Evolutionary conservation across 2,113 vertebrate genomes (phyloP).

Genomic region (Leptocoma aspasia): DNA sequence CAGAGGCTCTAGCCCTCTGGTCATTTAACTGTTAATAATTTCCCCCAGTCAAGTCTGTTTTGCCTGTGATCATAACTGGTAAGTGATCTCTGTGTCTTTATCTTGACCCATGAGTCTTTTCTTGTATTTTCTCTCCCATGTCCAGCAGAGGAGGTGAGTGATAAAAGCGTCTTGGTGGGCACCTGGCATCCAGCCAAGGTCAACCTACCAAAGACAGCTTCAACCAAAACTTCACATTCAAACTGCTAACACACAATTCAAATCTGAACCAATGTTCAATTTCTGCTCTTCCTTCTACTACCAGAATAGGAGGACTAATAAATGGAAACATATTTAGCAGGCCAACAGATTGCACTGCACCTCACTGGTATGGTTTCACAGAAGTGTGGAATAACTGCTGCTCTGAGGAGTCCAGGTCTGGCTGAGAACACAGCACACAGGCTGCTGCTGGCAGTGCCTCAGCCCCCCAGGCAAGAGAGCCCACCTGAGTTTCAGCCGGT

Average conservation of each 20-base stretch:
- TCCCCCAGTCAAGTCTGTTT: not conserved
- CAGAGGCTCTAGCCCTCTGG: not conserved
- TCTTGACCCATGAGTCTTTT: rapidly evolving
- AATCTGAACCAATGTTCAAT: not conserved
- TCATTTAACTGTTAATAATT: not conserved
- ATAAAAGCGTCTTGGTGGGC: not conserved
- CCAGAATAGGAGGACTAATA: not conserved
- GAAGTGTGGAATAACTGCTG: not conserved
- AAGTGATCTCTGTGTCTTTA: not conserved
- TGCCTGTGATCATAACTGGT: not conserved
- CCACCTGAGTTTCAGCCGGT: conserved; percentile 93
- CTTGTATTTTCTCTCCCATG: not conserved
- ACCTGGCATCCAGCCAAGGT: not conserved
- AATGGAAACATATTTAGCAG: not conserved
- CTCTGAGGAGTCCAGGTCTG: not conserved
- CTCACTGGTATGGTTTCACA: rapidly evolving
- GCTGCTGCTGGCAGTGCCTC: not conserved
- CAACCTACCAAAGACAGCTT: not conserved
- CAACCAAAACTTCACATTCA: not conserved
- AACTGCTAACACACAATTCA: not conserved
- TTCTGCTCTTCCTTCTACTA: not conserved
- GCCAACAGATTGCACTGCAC: not conserved
- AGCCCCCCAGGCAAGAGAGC: not conserved
- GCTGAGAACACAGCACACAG: rapidly evolving
- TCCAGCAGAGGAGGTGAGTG: not conserved